Evolutionary conservation across 2,113 vertebrate species (phyloP).

Genomic region (Grammomys surdaster): DNA sequence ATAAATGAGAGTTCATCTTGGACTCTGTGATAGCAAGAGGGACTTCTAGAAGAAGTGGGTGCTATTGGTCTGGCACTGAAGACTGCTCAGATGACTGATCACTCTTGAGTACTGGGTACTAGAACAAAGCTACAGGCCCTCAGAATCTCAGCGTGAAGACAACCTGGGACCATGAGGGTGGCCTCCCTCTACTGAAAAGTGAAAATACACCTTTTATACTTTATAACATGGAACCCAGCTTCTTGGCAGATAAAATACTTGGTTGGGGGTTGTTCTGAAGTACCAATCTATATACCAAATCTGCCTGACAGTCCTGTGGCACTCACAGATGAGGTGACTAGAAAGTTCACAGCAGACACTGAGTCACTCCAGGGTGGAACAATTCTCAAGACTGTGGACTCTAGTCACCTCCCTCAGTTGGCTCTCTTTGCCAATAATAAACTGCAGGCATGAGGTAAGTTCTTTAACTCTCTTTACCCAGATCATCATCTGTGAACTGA

Average conservation of each 20-base stretch:
- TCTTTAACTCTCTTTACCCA: neutral
- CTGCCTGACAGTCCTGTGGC: neutral
- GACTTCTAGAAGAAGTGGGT: neutral
- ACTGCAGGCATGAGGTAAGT: neutral
- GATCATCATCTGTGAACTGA: neutral
- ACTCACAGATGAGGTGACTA: neutral
- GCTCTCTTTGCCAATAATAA: neutral
- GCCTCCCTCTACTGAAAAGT: neutral
- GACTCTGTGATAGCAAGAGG: neutral
- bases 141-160: neutral
- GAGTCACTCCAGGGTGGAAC: neutral
- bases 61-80: too few species aligned
- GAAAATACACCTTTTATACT: neutral
- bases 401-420: neutral
- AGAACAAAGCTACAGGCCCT: too few species aligned
- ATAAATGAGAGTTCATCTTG: neutral
- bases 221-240: neutral
- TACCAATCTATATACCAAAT: neutral
- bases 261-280: neutral
- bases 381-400: neutral
- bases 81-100: too few species aligned
- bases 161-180: neutral
- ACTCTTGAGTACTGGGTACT: too few species aligned
- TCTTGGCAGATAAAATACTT: neutral
- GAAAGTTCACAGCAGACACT: neutral